Base-by-base conservation (phyloP, 2,888 invertebrate genomes). In the Boloria euphrosyne region DNA sequence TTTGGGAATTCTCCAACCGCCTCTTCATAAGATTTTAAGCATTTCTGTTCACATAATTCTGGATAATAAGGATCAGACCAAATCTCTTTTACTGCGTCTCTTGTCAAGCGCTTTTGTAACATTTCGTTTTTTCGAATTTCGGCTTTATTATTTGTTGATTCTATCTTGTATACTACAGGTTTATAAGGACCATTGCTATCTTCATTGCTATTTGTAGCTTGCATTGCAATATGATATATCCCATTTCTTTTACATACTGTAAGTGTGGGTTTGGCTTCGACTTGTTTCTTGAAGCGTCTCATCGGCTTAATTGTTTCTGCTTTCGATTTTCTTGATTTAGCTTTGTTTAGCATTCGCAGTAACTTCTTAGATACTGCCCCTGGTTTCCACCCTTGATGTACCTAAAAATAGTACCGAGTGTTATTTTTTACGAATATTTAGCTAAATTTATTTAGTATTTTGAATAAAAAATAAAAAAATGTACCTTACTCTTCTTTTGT, bases 341-440 rank as follows among this genome's bases (percentile, higher is more conserved):
- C 87, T 63, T 80, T 78, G 27, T 83, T 85, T 6, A 90, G 73
- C 69, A 81, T 79, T 38, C 77, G 77, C 0, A 90, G 76, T 4
- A 91, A 78, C 10, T 79, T 80, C 62, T 85, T 87, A 0, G 89
- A 83, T 65, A 91, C 83, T 0, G 90, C 90, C 0, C 91, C 91
- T 3, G 91, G 91, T 66, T 76, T 85, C 91, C 91, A 92, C 43
- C 87, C 87, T 46, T 76, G 75, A n/a, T 75, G 70, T 3, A 83
- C 78, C 89, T 90, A 58, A 70, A 64, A 59, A 71, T 57, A n/a
- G 46, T n/a, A 59, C 52, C 54, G 50, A 43, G 44, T 16, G 18
- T 60, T 47, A n/a, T 22, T 18, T 46, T 18, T 46, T 16, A 18
- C 4, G 1, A 46, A 22, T 44, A 55, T 31, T 10, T 7, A 1